A percentile compares a stretch with the other conserved stretches of the same genome.
Conservation (phyloP, 2,888 invertebrate species). For the Pedicia rivosa region DNA sequence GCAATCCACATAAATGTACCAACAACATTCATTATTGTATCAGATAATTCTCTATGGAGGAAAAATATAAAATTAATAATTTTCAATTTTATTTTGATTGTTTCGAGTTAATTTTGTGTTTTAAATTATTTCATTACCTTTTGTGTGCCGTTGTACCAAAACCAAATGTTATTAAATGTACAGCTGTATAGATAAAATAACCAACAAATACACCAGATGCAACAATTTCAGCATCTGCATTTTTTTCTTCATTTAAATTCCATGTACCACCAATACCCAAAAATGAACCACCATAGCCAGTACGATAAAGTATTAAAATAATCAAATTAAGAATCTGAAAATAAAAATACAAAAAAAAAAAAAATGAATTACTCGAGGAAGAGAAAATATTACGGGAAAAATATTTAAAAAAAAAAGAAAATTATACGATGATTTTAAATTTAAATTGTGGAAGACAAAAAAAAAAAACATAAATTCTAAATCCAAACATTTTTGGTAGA, state of each 20-base stretch:
- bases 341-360: conserved; percentile 12
- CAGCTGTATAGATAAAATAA: conserved; percentile 68
- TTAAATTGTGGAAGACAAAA: too few species aligned
- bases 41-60: conserved; percentile 56
- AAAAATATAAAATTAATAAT: conserved; percentile 11
- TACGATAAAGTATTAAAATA: conserved; percentile 62
- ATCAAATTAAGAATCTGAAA: conserved; percentile 69
- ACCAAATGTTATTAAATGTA: conserved; percentile 55
- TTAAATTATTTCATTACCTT: conserved; percentile 31
- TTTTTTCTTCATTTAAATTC: conserved; percentile 80
- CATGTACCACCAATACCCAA: conserved; percentile 79
- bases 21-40: conserved; percentile 76
- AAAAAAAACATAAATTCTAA: too few species aligned
- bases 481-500: too few species aligned
- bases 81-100: background rate
- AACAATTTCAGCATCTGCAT: conserved; percentile 73
- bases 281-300: conserved; percentile 68
- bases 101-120: background rate
- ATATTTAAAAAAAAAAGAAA: too few species aligned
- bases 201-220: conserved; percentile 78
- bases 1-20: conserved; percentile 74
- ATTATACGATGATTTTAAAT: too few species aligned
- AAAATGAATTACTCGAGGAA: conserved; percentile 3
- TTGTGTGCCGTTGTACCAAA: conserved; percentile 68
- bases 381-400: too few species aligned